Conservation (phyloP, 2,888 invertebrate species). For the Himalopsyche anomala region DNA sequence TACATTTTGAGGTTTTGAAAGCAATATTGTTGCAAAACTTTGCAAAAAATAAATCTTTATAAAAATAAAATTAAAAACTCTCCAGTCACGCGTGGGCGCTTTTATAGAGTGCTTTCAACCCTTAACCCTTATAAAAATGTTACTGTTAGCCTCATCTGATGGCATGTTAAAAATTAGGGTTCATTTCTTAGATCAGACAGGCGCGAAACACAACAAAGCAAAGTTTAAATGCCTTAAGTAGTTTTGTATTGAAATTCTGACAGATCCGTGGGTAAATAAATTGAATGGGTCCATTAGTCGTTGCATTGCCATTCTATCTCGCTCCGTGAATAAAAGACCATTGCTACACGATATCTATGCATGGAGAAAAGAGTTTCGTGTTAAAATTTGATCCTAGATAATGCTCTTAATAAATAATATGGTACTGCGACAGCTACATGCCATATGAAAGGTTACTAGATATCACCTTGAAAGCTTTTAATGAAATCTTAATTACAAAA, state of each 20-base stretch:
- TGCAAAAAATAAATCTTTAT: not conserved
- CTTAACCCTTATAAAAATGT: conserved; percentile 35
- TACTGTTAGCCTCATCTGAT: conserved; percentile 4
- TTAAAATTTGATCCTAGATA: conserved; percentile 26
- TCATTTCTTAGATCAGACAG: conserved; percentile 59
- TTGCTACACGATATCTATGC: conserved; percentile 18
- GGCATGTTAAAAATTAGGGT: conserved; percentile 27
- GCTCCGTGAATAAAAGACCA: conserved; percentile 37
- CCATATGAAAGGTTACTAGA: not conserved
- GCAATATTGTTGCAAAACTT: conserved; percentile 26
- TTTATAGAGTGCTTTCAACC: conserved; percentile 45
- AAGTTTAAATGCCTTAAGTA: conserved; percentile 61
- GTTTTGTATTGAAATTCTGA: conserved; percentile 63
- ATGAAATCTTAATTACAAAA: not conserved
- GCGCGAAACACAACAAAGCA: conserved; percentile 63
- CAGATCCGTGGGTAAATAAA: conserved; percentile 65
- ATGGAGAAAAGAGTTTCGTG: not conserved
- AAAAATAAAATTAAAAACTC: not conserved
- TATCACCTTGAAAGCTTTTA: not conserved
- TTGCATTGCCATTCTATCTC: conserved; percentile 50
- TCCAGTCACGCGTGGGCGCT: conserved; percentile 48
- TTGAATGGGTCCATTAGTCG: conserved; percentile 64
- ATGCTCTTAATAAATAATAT: not conserved
- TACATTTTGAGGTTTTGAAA: conserved; percentile 17
- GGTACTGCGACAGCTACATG: not conserved